Evolutionary conservation across 2,113 vertebrate species (phyloP), one percentile per base, ranked within the genome.

Genomic region (Corvus cornix): DNA sequence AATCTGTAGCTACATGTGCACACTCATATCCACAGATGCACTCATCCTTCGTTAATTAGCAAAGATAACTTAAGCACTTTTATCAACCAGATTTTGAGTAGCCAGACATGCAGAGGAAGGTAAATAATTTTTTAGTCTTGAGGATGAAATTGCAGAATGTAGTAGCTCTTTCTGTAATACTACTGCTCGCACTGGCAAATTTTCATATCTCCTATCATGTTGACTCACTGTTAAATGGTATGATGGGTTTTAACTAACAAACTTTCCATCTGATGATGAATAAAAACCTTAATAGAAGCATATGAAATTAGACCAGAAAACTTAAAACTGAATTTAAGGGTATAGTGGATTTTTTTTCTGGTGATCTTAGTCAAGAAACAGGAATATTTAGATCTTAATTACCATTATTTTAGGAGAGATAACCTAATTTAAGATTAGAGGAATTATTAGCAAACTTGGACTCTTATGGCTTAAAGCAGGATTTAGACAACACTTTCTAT

Each of bases 1-100:
- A 16, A 66, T 70, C 66, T 58, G 43, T 46, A 49, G 16, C 52
- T 78, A 10, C 67, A 79, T 0, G 2, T 74, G 66, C 78, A 28
- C 19, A 1, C 7, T 67, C 4, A 0, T 23, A 16, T 6, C 27
- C 46, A 33, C 16, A 9, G 23, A 3, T 7, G 30, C 41, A 22
- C 15, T 46, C 41, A 33, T 53, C 60, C 35, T 67, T 30, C 46
- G 3, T 27, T 56, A 77, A 60, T 56, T 70, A 77, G 22, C 20
- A 56, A 66, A 68, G 23, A 41, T n/a, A 73, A 33, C 23, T 68
- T 52, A 22, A 77, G 16, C 41, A n/a, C 67, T 60, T 90, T 72
- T 60, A 39, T 58, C 44, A 43, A 56, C 20, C 8, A 26, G 58
- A 55, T 70, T 80, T 63, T 72, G 75, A 60, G 68, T 75, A 84